A percentile compares a stretch with the other conserved stretches of the same genome.
Evolutionary conservation across 1,140 invertebrate species (phyloP).

Genomic region (Drosophila azteca): DNA sequence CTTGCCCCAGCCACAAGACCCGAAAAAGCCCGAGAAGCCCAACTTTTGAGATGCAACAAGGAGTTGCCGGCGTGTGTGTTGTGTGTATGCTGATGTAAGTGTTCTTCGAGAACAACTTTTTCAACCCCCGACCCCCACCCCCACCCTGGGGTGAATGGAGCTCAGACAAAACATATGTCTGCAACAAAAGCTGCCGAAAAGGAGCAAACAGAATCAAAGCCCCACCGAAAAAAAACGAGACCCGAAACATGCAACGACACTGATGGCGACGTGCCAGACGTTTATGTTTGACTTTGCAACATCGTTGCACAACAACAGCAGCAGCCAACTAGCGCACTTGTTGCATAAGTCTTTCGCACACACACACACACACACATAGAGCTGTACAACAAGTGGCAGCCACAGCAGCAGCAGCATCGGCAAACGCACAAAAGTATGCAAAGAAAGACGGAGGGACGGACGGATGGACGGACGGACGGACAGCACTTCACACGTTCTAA

Average conservation of each 20-base stretch:
- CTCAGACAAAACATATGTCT: conserved; percentile 52
- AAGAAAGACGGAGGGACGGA: conserved; percentile 43
- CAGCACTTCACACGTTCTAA: conserved; percentile 75
- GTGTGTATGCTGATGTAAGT: conserved; percentile 49
- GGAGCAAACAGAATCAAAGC: conserved; percentile 51
- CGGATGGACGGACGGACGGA: too few species aligned
- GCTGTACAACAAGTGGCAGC: conserved; percentile 66
- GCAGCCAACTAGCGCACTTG: conserved; percentile 70
- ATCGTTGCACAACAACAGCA: conserved; percentile 70
- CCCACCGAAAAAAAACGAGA: conserved; percentile 9
- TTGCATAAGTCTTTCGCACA: conserved; percentile 65
- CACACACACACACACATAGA: conserved; percentile 21
- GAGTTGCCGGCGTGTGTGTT: conserved; percentile 28
- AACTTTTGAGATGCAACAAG: conserved; percentile 19
- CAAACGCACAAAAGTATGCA: conserved; percentile 77
- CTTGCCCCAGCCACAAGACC: conserved; percentile 42
- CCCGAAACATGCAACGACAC: conserved; percentile 50
- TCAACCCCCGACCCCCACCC: conserved; percentile 27
- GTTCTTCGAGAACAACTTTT: conserved; percentile 51
- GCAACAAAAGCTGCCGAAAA: conserved; percentile 51
- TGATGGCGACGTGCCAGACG: conserved; percentile 68
- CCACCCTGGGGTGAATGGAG: too few species aligned
- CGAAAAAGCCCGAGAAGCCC: conserved; percentile 13
- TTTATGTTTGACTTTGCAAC: conserved; percentile 80
- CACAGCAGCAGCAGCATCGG: conserved; percentile 19